Base-by-base conservation (phyloP, 92 coral and sea anemone genomes). In the Metridium senile region DNA sequence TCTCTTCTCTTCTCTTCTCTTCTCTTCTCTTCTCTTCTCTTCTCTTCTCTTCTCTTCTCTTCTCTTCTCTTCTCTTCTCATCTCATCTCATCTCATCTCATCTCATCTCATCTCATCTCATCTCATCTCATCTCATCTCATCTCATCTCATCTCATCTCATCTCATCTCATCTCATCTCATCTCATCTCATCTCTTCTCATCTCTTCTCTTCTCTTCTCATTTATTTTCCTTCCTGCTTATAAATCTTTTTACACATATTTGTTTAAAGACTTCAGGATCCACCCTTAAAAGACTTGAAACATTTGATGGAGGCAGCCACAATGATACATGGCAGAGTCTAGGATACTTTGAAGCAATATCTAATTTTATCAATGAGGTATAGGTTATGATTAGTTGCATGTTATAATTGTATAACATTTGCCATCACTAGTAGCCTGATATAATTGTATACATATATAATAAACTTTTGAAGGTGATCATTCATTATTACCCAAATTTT, bases 251-350 rank as follows among this genome's bases (percentile, higher is more conserved):
- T 4, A 39, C 49, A 39, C 49, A 39, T 6, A 39, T 13, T 39
- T 39, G 49, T 39, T 39, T 54, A 3, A 63, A 96, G 99, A 71
- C 83, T 28, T 96, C 97, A 31, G 93, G 96, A 9, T 83, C 97
- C 26, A 76, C 93, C 21, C 69, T 92, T 2, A 96, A 96, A 70
- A 96, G 91, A 32, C 72, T 92, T 9, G 97, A 92, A 61, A 79
- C 83, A 26, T 96, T 96, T 86, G 97, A 96, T 68, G 81, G 83
- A 32, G 99, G 99, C 18, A 96, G 91, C 35, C 99, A 96, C 79
- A 96, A 96, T 86, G 99, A 96, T 64, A 96, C 99, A 9, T 96
- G 99, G 99, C 99, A 96, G 74, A 92, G 99, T 46, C 79, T 87
- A 52, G 99, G 99, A 43, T 96, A 96, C 74, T 81, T 96, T 39